These are phyloP conservation scores for Anniella stebbinsi DNA, from an alignment of 2,797 vertebrate species.

Conservation along the genomic window DNA sequence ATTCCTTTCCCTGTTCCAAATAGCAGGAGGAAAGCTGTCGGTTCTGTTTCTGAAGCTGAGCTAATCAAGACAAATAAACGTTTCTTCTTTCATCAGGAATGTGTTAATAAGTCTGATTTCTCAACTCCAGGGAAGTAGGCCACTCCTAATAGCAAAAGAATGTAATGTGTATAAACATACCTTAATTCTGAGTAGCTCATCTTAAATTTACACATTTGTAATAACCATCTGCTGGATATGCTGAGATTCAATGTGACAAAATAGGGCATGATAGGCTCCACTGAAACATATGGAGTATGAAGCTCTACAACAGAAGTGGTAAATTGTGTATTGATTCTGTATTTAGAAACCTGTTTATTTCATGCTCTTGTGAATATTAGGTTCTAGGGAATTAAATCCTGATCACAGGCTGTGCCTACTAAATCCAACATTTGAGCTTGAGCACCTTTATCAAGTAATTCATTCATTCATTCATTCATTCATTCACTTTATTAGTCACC, in stretches of 20 bases:
- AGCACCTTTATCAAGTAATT: not conserved
- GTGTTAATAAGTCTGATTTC: not conserved
- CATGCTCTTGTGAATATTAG: not conserved
- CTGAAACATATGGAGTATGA: not conserved
- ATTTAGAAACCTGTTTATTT: not conserved
- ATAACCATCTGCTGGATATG: not conserved
- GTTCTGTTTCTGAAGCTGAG: not conserved
- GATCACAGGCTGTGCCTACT: not conserved
- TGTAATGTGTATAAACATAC: not conserved
- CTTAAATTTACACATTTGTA: not conserved
- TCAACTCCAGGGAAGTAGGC: not conserved
- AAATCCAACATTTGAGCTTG: not conserved
- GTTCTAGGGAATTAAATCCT: not conserved
- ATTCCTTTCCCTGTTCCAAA: not conserved
- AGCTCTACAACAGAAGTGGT: not conserved
- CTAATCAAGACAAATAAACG: not conserved
- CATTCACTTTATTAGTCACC: no score
- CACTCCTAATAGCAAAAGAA: not conserved
- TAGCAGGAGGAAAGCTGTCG: not conserved
- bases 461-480: no score
- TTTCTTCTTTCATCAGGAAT: not conserved
- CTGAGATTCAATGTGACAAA: not conserved
- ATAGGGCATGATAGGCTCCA: not conserved
- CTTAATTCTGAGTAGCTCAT: not conserved
- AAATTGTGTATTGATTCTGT: not conserved